Base-by-base conservation (phyloP, 2,888 invertebrate species). In the Arge pagana region DNA sequence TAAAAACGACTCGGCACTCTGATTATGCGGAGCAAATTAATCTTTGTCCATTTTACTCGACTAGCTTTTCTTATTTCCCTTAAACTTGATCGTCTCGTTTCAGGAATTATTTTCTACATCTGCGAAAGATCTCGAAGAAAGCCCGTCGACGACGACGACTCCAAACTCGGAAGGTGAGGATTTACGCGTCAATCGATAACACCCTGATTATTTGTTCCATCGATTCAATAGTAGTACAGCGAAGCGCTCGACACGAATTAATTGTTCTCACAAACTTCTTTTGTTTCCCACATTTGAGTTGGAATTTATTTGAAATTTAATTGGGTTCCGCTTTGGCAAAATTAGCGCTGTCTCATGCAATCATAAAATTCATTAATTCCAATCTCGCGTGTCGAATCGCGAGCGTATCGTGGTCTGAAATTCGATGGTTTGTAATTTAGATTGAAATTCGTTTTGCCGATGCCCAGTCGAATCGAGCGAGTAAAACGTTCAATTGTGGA, bases 141-240 rank as follows among this genome's bases (percentile, higher is more conserved):
- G 74, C 83, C 86, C 52, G 83, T 85, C 53, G 86, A 89, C 61
- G 91, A 91, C 60, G 91, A 91, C 53, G 90, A 90, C 77, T 83
- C 89, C 0, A 92, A 91, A 76, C 79, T 92, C 55, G 89, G 90
- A 82, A 92, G 91, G 92, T 92, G 83, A 81, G 78, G 50, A 51
- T 61, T 55, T 11, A 45, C 52, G 58, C 21, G 24, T 49, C 45
- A 6, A 8, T 39, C 50, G 26, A 26, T 21, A 13, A 28, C 33
- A 37, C 19, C 18, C 35, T 15, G 3, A 10, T 23, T 10, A 7
- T 37, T 18, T 3, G 7, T n/a, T 7, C 11, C 16, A 7, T 11
- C 26, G 24, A 39, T 49, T 50, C 19, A 42, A 31, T 24, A 19
- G 21, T 48, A 37, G 43, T 26, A 30, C 41, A 40, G 24, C 41